These are phyloP conservation scores for Lasiurus cinereus DNA, from an alignment of 2,113 vertebrate genomes.

Conservation along the genomic window DNA sequence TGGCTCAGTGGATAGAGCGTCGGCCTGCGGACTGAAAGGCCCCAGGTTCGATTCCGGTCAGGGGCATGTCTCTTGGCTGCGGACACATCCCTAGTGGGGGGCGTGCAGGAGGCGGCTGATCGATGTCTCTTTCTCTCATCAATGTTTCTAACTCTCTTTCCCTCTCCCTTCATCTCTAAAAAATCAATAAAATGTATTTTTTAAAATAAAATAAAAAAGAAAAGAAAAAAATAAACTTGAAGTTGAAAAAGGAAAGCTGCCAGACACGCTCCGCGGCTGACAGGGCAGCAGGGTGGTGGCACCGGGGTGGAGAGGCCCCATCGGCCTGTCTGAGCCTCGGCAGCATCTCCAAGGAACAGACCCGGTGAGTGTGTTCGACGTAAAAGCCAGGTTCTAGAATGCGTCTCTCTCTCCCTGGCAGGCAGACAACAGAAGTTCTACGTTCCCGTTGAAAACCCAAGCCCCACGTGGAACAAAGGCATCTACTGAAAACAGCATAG, in stretches of 20 bases:
- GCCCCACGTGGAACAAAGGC: background rate
- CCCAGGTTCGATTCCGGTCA: too few species aligned
- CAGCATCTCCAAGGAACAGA: background rate
- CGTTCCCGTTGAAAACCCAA: background rate
- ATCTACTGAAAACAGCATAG: background rate
- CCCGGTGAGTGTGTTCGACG: background rate
- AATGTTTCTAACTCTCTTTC: too few species aligned
- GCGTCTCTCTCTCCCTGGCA: background rate
- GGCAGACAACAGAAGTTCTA: background rate
- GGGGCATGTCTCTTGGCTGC: too few species aligned
- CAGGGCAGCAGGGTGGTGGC: fast-evolving
- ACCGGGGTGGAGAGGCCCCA: background rate
- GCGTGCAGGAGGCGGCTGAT: too few species aligned
- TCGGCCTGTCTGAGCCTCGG: fast-evolving
- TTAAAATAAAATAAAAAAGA: background rate
- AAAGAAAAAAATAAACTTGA: background rate
- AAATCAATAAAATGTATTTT: too few species aligned
- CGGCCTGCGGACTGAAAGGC: too few species aligned
- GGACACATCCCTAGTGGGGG: too few species aligned
- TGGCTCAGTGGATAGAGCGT: too few species aligned
- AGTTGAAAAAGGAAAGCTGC: background rate
- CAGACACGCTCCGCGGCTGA: background rate
- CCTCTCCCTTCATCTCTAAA: too few species aligned
- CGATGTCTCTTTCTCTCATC: too few species aligned
- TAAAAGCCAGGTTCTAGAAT: background rate